Percentiles rank a stretch among this genome's conserved stretches.
Conservation (phyloP, 92 coral and sea anemone genomes). For the Phymanthus crucifer region DNA sequence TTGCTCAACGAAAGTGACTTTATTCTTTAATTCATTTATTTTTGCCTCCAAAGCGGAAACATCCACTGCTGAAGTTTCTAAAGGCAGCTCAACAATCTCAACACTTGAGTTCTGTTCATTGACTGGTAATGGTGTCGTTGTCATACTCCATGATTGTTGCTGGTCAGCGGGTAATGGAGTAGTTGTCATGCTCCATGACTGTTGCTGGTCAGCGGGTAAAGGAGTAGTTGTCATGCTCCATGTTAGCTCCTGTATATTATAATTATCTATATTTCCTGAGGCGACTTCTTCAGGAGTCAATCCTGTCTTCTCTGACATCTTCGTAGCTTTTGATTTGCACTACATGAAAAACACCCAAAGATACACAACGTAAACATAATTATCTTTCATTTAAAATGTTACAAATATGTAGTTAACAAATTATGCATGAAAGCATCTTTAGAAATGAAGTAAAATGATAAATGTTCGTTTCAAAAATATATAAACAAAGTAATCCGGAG, state of each 20-base stretch:
- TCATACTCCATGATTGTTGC: slow-evolving; percentile 12
- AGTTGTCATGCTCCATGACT: slow-evolving; percentile 6
- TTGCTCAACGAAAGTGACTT: slow-evolving; percentile 25
- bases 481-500: too few species aligned
- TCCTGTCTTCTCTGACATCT: background rate
- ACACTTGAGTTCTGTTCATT: slow-evolving; percentile 1
- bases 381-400: too few species aligned
- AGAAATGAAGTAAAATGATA: too few species aligned
- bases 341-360: background rate
- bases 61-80: background rate
- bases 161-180: slow-evolving; percentile 13
- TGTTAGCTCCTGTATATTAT: background rate
- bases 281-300: background rate
- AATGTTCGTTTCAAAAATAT: too few species aligned
- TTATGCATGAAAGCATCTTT: too few species aligned
- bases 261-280: background rate
- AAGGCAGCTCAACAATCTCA: background rate
- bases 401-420: too few species aligned
- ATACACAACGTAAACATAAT: background rate
- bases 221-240: slow-evolving; percentile 7
- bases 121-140: background rate
- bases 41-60: slow-evolving; percentile 21
- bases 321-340: too few species aligned
- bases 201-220: slow-evolving; percentile 16
- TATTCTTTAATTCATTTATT: slow-evolving; percentile 5